These are phyloP conservation scores for Meda fulgida DNA, from an alignment of 2,797 vertebrate species.

Conservation along the genomic window DNA sequence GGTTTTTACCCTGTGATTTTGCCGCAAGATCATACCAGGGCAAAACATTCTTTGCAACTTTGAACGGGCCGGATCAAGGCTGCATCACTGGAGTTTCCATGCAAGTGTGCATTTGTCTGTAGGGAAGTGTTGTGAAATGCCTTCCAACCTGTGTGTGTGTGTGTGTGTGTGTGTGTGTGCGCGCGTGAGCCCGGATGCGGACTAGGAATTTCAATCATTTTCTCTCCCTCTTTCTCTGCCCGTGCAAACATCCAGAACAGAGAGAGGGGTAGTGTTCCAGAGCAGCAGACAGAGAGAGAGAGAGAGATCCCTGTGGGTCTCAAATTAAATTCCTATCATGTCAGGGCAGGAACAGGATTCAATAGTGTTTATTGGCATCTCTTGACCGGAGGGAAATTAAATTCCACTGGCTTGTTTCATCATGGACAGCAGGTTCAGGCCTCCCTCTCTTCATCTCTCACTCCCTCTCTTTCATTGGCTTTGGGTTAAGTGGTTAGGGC, in stretches of 20 bases:
- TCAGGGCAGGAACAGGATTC: slow-evolving; percentile 83
- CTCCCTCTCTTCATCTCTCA: slow-evolving; percentile 26
- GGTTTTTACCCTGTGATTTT: background rate
- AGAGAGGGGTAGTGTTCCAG: slow-evolving; percentile 48
- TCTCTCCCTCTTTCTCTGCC: slow-evolving; percentile 40
- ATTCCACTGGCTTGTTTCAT: slow-evolving; percentile 65
- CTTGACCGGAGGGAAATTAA: slow-evolving; percentile 74
- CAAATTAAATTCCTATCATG: slow-evolving; percentile 87
- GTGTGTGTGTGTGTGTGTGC: background rate
- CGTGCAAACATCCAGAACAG: slow-evolving; percentile 55
- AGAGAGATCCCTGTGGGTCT: slow-evolving; percentile 74
- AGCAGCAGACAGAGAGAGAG: slow-evolving; percentile 20
- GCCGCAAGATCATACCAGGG: background rate
- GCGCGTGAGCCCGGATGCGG: background rate
- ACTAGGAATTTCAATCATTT: slow-evolving; percentile 56
- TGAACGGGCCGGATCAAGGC: background rate
- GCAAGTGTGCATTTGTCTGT: background rate
- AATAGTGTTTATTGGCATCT: slow-evolving; percentile 75
- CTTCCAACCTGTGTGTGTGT: slow-evolving; percentile 11
- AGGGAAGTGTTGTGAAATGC: background rate
- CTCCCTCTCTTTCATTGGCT: slow-evolving; percentile 31
- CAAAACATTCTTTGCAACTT: slow-evolving; percentile 22
- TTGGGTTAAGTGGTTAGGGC: slow-evolving; percentile 51
- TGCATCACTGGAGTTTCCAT: slow-evolving; percentile 9
- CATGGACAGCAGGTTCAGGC: slow-evolving; percentile 49